phyloP scores from a whole-genome alignment of 2,888 invertebrate genomes.

The Pristionchus japonicus region DNA sequence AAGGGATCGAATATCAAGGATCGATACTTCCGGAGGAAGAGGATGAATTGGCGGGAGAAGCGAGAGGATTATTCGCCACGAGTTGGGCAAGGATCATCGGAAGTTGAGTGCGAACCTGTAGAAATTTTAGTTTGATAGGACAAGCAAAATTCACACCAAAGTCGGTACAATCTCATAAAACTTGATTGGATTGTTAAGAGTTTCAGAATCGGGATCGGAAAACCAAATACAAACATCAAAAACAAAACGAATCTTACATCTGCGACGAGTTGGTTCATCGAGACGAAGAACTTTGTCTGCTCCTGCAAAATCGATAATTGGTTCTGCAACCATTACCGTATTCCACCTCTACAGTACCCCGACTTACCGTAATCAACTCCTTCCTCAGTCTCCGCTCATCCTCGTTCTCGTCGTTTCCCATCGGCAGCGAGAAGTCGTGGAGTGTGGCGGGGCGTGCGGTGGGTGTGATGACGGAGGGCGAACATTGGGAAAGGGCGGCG shows the following conservation, averaged over 20 bases:
- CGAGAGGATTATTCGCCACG: constrained; percentile 32
- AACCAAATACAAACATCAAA: not conserved
- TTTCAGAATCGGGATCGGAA: not conserved
- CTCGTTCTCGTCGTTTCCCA: constrained; percentile 9
- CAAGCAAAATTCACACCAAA: not conserved
- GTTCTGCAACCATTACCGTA: not conserved
- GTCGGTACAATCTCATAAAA: not conserved
- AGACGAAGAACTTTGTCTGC: constrained; percentile 38
- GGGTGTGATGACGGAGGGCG: constrained; percentile 8
- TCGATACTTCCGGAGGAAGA: constrained; percentile 34
- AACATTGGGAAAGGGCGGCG: not conserved
- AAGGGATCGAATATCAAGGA: constrained; percentile 8
- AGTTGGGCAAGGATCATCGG: constrained; percentile 5
- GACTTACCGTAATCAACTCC: constrained; percentile 25
- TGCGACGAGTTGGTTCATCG: constrained; percentile 37
- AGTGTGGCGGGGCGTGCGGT: constrained; percentile 23
- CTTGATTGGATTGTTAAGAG: not conserved
- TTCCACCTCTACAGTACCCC: not conserved
- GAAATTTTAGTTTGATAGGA: not conserved
- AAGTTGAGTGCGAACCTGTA: constrained; percentile 32
- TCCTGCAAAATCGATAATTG: constrained; percentile 18
- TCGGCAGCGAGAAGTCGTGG: not conserved
- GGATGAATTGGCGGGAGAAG: constrained; percentile 41
- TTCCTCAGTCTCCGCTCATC: constrained; percentile 4
- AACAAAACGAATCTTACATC: constrained; percentile 37